A percentile compares a stretch with the other conserved stretches of the same genome.
Conservation (phyloP, 1,140 invertebrate genomes). For the Drosophila pallidifrons region DNA sequence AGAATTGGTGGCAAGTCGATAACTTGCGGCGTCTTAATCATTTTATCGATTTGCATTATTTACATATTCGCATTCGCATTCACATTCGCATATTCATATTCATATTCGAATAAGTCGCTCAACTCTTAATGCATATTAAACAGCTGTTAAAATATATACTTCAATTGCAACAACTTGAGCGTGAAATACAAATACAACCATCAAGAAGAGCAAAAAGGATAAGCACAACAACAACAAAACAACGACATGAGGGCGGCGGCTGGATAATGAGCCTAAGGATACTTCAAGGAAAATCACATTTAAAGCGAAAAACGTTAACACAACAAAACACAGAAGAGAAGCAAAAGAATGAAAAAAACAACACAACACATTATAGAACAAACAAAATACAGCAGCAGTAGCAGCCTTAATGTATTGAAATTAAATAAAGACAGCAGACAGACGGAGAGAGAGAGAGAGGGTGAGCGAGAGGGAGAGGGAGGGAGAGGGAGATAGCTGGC, state of each 20-base stretch:
- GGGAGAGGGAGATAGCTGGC: neutral
- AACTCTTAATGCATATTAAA: slow-evolving; percentile 74
- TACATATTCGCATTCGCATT: slow-evolving; percentile 1
- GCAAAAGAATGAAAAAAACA: slow-evolving; percentile 3
- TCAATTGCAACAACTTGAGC: slow-evolving; percentile 76
- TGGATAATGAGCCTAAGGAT: slow-evolving; percentile 28
- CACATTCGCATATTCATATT: slow-evolving; percentile 12
- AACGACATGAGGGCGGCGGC: neutral
- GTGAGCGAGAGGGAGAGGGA: neutral
- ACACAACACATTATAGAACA: slow-evolving; percentile 4
- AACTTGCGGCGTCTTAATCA: slow-evolving; percentile 60
- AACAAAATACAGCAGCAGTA: neutral
- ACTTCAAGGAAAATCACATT: slow-evolving; percentile 47
- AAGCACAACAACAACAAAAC: slow-evolving; percentile 1
- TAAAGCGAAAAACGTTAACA: slow-evolving; percentile 48
- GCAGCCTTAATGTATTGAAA: slow-evolving; percentile 39
- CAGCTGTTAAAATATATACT: slow-evolving; percentile 77
- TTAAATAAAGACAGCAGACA: slow-evolving; percentile 24
- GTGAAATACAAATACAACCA: slow-evolving; percentile 53
- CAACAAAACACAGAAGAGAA: slow-evolving; percentile 16
- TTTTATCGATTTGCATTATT: slow-evolving; percentile 66
- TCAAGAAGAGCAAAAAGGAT: neutral
- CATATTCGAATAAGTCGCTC: slow-evolving; percentile 31
- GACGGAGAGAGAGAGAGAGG: neutral
- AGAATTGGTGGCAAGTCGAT: slow-evolving; percentile 47